Base-by-base conservation (phyloP, 2,797 vertebrate genomes). In the Sebastes taczanowskii region DNA sequence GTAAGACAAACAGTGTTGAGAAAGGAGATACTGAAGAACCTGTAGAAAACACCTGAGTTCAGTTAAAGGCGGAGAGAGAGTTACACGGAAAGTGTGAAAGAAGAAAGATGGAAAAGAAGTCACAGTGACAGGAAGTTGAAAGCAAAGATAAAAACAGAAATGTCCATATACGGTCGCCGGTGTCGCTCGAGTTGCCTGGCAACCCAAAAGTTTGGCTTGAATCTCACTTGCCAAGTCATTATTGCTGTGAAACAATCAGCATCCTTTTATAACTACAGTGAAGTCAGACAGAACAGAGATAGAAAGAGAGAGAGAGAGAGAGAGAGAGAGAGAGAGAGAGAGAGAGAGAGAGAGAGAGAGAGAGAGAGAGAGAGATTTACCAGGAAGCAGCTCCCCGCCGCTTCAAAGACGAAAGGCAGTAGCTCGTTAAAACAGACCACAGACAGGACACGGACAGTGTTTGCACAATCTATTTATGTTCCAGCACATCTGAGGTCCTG, bases 131-230 rank as follows among this genome's bases (percentile, higher is more conserved):
- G 77, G 46, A 80, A 83, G 76, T 74, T 59, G 22, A 61, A 73
- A 84, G 68, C 72, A 73, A 77, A 59, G 65, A 86, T 71, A 81
- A 76, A 86, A 86, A 82, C 42, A 87, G 75, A 88, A 56, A 69
- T 63, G 53, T 61, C 85, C 82, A 86, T 83, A 81, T 80, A 89
- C 4, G 55, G 87, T 77, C 9, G 5, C 53, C 27, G 76, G 64
- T 81, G 89, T 81, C 34, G 18, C 73, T 80, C 27, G 65, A 84
- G 92, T 92, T 88, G 88, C 90, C 81, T 81, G 88, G 90, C 88
- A 93, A 93, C 91, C 35, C 22, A 61, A 87, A 90, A 81, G 83
- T 91, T 92, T 91, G 87, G 78, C 89, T 82, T 59, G 23, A 82
- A 71, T 87, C 85, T 83, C 53, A 52, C 59, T 67, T 67, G 74